Evolutionary conservation across 2,113 vertebrate species (phyloP).

Genomic region (Catharus bicknelli): DNA sequence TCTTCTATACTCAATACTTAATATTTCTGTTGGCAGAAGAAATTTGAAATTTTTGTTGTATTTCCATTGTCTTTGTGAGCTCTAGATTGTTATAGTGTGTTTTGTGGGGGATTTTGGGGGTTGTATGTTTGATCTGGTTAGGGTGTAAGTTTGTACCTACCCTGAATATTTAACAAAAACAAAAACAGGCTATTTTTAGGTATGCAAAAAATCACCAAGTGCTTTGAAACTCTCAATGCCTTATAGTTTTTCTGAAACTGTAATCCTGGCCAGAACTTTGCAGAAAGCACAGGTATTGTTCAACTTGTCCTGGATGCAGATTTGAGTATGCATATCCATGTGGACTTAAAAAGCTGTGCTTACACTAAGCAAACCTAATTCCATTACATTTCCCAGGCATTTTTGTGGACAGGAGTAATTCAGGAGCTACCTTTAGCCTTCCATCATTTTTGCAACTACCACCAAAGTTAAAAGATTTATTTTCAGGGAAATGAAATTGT

Average conservation of each 20-base stretch:
- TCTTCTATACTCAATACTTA: background rate
- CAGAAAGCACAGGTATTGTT: background rate
- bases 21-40: background rate
- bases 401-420: background rate
- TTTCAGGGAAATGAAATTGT: background rate
- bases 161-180: background rate
- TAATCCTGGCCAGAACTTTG: background rate
- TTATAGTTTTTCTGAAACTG: background rate
- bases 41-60: background rate
- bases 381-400: background rate
- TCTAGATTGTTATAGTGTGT: background rate
- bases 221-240: background rate
- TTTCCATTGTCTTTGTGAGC: fast-evolving
- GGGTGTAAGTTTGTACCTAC: background rate
- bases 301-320: background rate
- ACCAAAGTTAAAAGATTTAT: background rate
- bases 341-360: background rate
- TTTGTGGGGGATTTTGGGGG: background rate
- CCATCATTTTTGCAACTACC: background rate
- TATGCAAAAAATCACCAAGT: background rate
- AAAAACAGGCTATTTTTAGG: background rate
- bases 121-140: background rate
- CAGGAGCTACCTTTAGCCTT: background rate
- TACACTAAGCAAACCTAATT: background rate
- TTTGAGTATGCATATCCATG: background rate